Percentiles rank a stretch among this genome's conserved stretches.
Evolutionary conservation across 2,113 vertebrate species (phyloP).

Genomic region (Martes martes): DNA sequence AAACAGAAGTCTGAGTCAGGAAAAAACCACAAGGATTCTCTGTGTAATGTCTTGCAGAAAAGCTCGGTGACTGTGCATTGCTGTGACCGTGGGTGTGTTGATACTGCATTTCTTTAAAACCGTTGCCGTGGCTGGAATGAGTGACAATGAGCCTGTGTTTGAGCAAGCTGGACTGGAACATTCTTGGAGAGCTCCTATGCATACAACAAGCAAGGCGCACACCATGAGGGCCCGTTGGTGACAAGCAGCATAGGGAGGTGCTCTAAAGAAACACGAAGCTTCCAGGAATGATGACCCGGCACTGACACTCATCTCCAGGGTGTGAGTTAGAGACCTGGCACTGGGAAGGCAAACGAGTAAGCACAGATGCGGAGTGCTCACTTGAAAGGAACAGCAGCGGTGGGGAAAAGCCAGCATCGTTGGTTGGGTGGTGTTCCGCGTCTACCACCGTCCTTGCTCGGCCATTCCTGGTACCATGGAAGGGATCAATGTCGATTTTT

Average conservation of each 20-base stretch:
- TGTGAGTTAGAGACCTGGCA: not conserved
- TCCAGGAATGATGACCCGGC: not conserved
- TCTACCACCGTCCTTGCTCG: fast-evolving
- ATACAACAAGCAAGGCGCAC: fast-evolving
- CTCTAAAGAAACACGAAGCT: not conserved
- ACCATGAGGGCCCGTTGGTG: fast-evolving
- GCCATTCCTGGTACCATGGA: not conserved
- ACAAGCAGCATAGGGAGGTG: fast-evolving
- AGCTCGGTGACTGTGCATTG: not conserved
- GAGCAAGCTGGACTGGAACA: fast-evolving
- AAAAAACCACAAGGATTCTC: too few species aligned
- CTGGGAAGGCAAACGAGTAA: too few species aligned
- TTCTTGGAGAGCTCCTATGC: not conserved
- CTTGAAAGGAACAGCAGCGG: not conserved
- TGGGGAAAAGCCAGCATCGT: fast-evolving
- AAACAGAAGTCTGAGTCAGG: not conserved
- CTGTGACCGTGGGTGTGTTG: fast-evolving
- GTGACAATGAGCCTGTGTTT: not conserved
- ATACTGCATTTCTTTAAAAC: fast-evolving
- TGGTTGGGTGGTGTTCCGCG: fast-evolving
- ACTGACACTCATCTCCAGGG: fast-evolving
- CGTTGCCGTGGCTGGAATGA: fast-evolving
- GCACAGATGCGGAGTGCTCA: not conserved
- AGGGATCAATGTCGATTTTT: not conserved
- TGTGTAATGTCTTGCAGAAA: not conserved